Evolutionary conservation across 2,113 vertebrate genomes (phyloP).

Genomic region (Oreochromis spilurus): DNA sequence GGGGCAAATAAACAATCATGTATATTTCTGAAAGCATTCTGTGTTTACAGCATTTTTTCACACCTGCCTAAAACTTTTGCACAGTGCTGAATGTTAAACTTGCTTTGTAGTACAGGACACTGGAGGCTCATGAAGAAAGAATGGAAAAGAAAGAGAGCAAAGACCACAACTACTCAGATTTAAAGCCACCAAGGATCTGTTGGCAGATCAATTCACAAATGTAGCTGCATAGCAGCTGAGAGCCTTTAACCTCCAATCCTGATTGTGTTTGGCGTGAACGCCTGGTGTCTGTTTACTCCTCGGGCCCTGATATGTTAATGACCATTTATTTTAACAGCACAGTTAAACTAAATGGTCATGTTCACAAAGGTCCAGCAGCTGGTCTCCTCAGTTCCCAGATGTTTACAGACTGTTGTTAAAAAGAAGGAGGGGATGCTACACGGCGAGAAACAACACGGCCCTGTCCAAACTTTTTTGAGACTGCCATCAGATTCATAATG

Average conservation of each 20-base stretch:
- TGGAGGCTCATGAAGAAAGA: too few relatives aligned
- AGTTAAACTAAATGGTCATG: neutral
- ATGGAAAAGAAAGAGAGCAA: neutral
- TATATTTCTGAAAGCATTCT: too few relatives aligned
- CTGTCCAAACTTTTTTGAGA: neutral
- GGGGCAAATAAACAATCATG: too few relatives aligned
- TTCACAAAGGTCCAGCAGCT: neutral
- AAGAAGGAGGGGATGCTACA: neutral
- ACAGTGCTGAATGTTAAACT: too few relatives aligned
- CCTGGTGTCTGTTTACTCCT: neutral
- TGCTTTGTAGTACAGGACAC: too few relatives aligned
- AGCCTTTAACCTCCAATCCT: neutral
- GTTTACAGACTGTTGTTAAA: neutral
- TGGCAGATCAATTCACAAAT: neutral
- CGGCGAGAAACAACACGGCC: rapidly evolving
- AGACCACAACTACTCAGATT: neutral
- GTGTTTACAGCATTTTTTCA: too few relatives aligned
- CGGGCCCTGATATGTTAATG: neutral
- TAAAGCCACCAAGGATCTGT: neutral
- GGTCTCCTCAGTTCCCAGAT: neutral
- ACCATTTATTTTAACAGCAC: neutral
- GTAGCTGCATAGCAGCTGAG: neutral
- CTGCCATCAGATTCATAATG: neutral
- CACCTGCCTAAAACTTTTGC: too few relatives aligned
- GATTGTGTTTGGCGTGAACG: neutral